Base-by-base conservation (phyloP, 2,113 vertebrate genomes). In the Seriola aureovittata region DNA sequence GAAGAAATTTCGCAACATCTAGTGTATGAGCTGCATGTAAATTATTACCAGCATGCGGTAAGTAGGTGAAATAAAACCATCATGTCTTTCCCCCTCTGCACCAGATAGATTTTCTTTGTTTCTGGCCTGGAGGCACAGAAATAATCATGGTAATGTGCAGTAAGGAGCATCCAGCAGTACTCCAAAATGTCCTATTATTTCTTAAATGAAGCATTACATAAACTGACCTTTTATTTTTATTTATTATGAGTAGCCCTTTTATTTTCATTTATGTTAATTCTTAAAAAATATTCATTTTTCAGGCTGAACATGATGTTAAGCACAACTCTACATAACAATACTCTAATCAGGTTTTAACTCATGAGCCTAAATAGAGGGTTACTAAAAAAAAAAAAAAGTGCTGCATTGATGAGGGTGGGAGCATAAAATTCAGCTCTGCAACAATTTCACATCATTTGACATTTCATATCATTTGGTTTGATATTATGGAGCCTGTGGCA, bases 381-480 rank as follows among this genome's bases (percentile, higher is more conserved):
- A 70, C 70, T 80, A 60, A 78, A 89, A 79, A 59, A 25, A 59
- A 25, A 25, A 78, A 89, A 79, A 86, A 84, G 81, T 76, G 77
- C 74, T 75, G 77, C 84, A 65, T 52, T 77, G 79, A 90, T 80
- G 84, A 91, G 86, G 75, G 77, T 63, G 68, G 71, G 79, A 78
- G 82, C 85, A 91, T 90, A 89, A 89, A 91, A 93, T 88, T 85
- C 65, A 80, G 75, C 85, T 81, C 67, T 65, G 81, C 82, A 78
- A 91, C 84, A 87, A 88, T 90, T 88, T 94, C 92, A 90, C 93
- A 93, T 95, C 91, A 88, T 93, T 89, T 95, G 93, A 93, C 93
- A 93, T 95, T 94, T 95, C 81, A 89, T 88, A 92, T 93, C 81
- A 89, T 94, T 93, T 87, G 88, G 90, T 92, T 89, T 91, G 91